phyloP scores from a whole-genome alignment of 2,888 invertebrate genomes.

The Epistrophe grossulariae region DNA sequence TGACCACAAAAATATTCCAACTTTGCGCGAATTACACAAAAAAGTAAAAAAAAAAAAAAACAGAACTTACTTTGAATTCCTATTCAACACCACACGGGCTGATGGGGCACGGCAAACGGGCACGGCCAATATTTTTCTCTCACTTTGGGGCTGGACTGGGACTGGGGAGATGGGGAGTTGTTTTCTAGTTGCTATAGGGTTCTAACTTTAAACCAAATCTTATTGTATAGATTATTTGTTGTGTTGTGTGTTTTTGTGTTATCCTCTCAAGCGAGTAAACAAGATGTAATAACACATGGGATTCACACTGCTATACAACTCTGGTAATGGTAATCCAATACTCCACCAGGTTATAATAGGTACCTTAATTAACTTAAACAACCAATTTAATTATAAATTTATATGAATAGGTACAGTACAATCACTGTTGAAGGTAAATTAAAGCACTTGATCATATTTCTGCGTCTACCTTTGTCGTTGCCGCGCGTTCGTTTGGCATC shows the following conservation, averaged over 20 bases:
- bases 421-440: conserved; percentile 51
- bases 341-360: conserved; percentile 32
- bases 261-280: conserved; percentile 41
- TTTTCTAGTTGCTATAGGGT: conserved; percentile 13
- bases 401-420: conserved; percentile 57
- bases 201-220: conserved; percentile 40
- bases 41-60: conserved; percentile 26
- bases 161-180: conserved; percentile 6
- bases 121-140: conserved; percentile 42
- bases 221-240: background rate
- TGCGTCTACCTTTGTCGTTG: conserved; percentile 41
- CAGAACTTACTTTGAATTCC: conserved; percentile 66
- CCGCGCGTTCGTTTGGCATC: conserved; percentile 43
- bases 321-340: conserved; percentile 66
- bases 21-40: conserved; percentile 32
- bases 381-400: conserved; percentile 19
- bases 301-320: conserved; percentile 57
- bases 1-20: conserved; percentile 56
- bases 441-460: conserved; percentile 68
- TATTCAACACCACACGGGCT: conserved; percentile 45
- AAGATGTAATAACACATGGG: conserved; percentile 67
- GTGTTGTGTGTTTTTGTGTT: background rate
- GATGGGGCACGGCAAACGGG: conserved; percentile 44
- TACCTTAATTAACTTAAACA: conserved; percentile 69
- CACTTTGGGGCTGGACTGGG: conserved; percentile 21